Evolutionary conservation across 2,113 vertebrate genomes (phyloP).

Genomic region (Notarius lentiginosus): DNA sequence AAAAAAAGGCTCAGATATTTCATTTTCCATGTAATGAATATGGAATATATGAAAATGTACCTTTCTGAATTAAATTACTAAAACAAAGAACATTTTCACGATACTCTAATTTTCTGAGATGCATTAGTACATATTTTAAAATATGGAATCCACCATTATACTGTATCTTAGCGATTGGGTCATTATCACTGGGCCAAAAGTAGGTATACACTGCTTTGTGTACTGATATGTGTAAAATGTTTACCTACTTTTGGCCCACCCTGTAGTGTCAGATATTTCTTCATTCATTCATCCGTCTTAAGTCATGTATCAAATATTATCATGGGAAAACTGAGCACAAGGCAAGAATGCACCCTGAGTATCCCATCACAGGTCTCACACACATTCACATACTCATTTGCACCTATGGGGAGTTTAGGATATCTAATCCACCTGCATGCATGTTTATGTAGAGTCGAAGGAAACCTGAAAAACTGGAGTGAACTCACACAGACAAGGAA

Average conservation of each 20-base stretch:
- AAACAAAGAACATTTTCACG: too few relatives aligned
- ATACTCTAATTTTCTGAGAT: too few relatives aligned
- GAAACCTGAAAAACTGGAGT: background rate
- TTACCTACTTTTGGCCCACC: too few relatives aligned
- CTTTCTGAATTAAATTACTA: too few relatives aligned
- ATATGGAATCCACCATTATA: background rate
- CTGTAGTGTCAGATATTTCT: background rate
- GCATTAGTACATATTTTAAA: too few relatives aligned
- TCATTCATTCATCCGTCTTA: background rate
- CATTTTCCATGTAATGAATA: too few relatives aligned
- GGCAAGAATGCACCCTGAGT: background rate
- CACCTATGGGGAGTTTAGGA: background rate
- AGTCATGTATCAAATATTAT: background rate
- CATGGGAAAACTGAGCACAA: background rate
- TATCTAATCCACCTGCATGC: background rate
- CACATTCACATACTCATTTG: background rate
- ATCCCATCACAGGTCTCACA: background rate
- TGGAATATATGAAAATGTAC: too few relatives aligned
- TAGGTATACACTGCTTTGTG: too few relatives aligned
- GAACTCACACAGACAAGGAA: background rate
- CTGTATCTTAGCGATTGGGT: background rate
- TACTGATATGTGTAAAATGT: too few relatives aligned
- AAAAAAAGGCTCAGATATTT: too few relatives aligned
- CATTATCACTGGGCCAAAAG: background rate
- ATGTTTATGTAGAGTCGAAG: background rate